Base-by-base conservation (phyloP, 1,140 invertebrate species). In the Diabrotica virgifera region DNA sequence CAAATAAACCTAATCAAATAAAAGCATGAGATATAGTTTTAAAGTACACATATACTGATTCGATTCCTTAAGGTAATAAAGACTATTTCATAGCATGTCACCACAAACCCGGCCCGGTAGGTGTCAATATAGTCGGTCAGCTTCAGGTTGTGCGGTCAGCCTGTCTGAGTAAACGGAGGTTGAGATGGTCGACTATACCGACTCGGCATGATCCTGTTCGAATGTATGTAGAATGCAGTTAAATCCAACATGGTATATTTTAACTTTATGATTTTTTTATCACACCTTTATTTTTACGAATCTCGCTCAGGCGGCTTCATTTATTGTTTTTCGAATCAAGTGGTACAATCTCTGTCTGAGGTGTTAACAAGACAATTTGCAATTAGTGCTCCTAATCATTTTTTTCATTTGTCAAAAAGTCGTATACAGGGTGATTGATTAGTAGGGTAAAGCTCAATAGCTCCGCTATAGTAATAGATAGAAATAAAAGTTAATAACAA, bases 81-180 rank as follows among this genome's bases (percentile, higher is more conserved):
- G 73, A 72, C 72, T 72, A 73, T 76, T 76, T 76, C 74, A 76
- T 76, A 71, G 74, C 74, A 65, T 76, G 74, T 76, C 74, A 74
- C 74, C 72, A 76, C 72, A 74, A 72, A 70, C 70, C 71, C 60
- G 68, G 73, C 74, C 65, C 74, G 71, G 74, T 75, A 75, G 74
- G 74, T 75, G 74, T 73, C 72, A 74, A 72, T 59, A 54, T 59
- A 60, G 64, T 62, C 56, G 68, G 46, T 59, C 72, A 65, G 59
- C n/a, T 38, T 24, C 36, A 51, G 59, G 14, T 6, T 62, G 54
- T 46, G 35, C 57, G 54, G 36, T 54, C 50, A 46, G 35, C 38
- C 9, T 51, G 40, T 13, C n/a, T 14, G 58, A 0, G n/a, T 53
- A 50, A 9, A 8, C 57, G 36, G 12, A 46, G 10, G 68, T 13